phyloP scores from a whole-genome alignment of 2,888 invertebrate species.

The Apamea epomidion region DNA sequence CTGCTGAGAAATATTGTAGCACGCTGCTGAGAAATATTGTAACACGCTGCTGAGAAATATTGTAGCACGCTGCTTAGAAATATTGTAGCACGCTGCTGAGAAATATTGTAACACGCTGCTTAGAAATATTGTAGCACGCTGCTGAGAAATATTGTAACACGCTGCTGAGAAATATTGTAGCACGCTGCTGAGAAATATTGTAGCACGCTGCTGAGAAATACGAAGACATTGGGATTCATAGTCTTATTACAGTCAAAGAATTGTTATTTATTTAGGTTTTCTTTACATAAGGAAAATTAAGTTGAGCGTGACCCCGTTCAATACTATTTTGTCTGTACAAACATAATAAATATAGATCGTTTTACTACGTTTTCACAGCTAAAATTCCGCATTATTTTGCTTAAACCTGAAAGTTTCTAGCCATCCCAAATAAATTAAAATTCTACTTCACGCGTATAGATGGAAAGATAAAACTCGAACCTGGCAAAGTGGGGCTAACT shows the following conservation, averaged over 20 bases:
- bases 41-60: constrained; percentile 29
- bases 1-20: constrained; percentile 19
- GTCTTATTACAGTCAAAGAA: constrained; percentile 3
- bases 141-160: constrained; percentile 28
- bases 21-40: constrained; percentile 30
- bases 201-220: constrained; percentile 26
- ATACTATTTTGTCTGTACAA: not conserved
- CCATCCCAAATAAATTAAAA: not conserved
- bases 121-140: no score
- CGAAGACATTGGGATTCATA: constrained; percentile 6
- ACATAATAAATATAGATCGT: not conserved
- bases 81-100: constrained; percentile 35
- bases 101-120: no score
- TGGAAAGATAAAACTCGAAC: not conserved
- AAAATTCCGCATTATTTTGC: not conserved
- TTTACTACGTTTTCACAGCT: not conserved
- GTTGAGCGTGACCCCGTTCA: not conserved
- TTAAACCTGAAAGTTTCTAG: not conserved
- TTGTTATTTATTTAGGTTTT: constrained; percentile 20
- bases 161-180: constrained; percentile 21
- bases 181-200: constrained; percentile 27
- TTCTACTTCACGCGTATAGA: not conserved
- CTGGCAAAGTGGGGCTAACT: not conserved
- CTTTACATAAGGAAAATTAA: constrained; percentile 4
- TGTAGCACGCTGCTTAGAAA: no score